Evolutionary conservation across 35 echinoderm and acorn worm species (phyloP).

Genomic region (Apostichopus japonicus): DNA sequence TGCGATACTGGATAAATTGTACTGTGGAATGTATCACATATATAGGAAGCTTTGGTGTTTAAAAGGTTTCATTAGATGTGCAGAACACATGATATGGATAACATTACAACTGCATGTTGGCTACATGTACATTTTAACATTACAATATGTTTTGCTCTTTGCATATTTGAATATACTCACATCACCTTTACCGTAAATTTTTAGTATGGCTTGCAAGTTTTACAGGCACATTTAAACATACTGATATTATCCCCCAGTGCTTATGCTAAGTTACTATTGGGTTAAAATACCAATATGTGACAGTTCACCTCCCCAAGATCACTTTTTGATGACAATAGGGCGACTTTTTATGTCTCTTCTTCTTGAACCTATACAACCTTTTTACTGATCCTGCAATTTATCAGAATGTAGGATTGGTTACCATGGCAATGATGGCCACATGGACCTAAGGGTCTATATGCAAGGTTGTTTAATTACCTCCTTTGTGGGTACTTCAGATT

Average conservation of each 20-base stretch:
- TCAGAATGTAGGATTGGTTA: not conserved
- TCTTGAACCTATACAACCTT: not conserved
- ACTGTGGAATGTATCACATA: too few species aligned
- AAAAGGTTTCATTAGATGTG: too few species aligned
- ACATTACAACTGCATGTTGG: too few species aligned
- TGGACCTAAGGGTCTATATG: not conserved
- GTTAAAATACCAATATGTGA: not conserved
- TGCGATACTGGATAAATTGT: too few species aligned
- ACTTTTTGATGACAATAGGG: not conserved
- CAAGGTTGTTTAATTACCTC: not conserved
- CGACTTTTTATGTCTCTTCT: not conserved
- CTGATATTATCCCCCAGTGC: not conserved
- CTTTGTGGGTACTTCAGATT: not conserved
- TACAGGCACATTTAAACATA: too few species aligned
- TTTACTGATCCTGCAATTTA: not conserved
- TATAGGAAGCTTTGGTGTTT: too few species aligned
- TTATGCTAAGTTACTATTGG: not conserved
- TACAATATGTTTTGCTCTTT: too few species aligned
- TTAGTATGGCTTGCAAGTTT: too few species aligned
- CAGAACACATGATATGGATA: too few species aligned
- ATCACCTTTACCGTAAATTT: too few species aligned
- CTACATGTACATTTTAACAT: too few species aligned
- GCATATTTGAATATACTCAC: too few species aligned
- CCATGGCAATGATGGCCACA: not conserved
- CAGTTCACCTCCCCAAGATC: not conserved